Conservation (phyloP, 2,888 invertebrate genomes). For the Drosophila barbarae region DNA sequence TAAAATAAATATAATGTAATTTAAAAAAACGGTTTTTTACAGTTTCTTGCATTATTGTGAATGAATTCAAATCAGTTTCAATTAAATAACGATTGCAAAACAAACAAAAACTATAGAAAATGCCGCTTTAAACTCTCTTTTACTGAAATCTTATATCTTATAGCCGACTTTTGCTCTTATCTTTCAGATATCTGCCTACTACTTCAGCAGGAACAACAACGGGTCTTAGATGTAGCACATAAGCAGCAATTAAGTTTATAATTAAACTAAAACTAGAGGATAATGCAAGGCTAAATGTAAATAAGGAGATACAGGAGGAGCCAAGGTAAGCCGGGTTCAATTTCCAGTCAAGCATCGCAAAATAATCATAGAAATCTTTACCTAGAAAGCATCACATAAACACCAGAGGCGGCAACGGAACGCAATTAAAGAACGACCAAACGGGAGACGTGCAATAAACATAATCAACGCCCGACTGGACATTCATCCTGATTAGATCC, state of each 20-base stretch:
- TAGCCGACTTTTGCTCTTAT: not conserved
- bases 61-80: not conserved
- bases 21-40: no score
- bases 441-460: conserved; percentile 1
- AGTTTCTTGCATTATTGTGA: no score
- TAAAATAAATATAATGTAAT: not conserved
- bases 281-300: conserved; percentile 40
- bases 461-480: conserved; percentile 32
- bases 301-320: conserved; percentile 17
- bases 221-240: conserved; percentile 61
- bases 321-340: conserved; percentile 2
- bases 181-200: conserved; percentile 52
- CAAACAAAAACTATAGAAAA: not conserved
- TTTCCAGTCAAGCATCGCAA: not conserved
- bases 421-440: no score
- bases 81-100: not conserved
- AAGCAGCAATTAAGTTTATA: conserved; percentile 46
- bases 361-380: not conserved
- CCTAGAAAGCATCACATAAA: not conserved
- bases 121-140: no score
- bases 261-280: conserved; percentile 49
- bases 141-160: not conserved
- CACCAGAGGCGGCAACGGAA: not conserved
- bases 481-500: conserved; percentile 26
- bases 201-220: conserved; percentile 59